Conservation (phyloP, 1,140 invertebrate genomes). For the Drosophila kanapiae region DNA sequence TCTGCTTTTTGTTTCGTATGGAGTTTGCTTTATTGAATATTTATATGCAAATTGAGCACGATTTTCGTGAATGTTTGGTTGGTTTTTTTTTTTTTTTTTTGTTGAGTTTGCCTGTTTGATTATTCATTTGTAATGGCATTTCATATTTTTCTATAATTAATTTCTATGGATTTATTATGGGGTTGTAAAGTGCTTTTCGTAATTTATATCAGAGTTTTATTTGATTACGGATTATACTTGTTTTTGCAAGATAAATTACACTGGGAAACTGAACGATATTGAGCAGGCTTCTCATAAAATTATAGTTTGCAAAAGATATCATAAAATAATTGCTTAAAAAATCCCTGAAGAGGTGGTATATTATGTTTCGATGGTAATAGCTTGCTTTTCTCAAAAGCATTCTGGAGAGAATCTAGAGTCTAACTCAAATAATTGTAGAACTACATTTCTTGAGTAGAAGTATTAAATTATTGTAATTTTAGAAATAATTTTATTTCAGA, state of each 20-base stretch:
- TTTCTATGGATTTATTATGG: slow-evolving; percentile 36
- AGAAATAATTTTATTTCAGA: not conserved
- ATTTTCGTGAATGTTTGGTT: slow-evolving; percentile 12
- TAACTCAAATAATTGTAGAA: not conserved
- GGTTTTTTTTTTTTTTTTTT: not conserved
- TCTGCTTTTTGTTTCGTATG: slow-evolving; percentile 33
- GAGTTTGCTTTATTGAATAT: slow-evolving; percentile 73
- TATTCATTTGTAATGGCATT: slow-evolving; percentile 60
- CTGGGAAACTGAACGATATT: not conserved
- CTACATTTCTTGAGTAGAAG: too few relatives aligned
- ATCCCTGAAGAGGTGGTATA: not conserved
- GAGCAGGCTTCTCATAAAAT: not conserved
- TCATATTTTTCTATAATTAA: slow-evolving; percentile 50
- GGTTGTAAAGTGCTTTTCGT: slow-evolving; percentile 15
- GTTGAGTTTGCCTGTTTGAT: slow-evolving; percentile 35
- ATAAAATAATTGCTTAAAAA: not conserved
- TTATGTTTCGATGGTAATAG: not conserved
- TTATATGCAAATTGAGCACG: slow-evolving; percentile 68
- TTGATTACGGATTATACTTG: slow-evolving; percentile 12
- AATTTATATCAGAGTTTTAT: slow-evolving; percentile 25
- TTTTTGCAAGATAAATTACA: slow-evolving; percentile 1
- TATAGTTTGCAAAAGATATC: not conserved
- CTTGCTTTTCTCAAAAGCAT: not conserved
- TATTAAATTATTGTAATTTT: not conserved
- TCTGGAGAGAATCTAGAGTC: not conserved